Evolutionary conservation across 2,113 vertebrate species (phyloP), one percentile per base, ranked within the genome.

Genomic region (Hemiprocne comata): DNA sequence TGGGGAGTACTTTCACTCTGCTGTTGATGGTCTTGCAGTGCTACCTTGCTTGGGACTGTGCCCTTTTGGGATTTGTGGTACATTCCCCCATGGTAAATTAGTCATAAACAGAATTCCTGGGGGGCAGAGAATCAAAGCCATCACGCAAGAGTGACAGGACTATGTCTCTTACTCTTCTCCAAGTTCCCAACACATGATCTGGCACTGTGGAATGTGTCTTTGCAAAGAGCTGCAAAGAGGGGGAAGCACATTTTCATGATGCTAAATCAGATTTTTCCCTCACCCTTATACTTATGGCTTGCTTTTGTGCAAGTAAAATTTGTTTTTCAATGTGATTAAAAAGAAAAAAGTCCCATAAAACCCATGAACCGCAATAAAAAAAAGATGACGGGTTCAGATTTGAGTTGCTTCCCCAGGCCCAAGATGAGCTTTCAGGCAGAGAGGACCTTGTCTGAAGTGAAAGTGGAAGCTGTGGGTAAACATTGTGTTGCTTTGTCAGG

Each of bases 391-490:
- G 5, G 16, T 74, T 72, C 60, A 58, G 75, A 69, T 7, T 11
- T 4, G 38, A 84, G 46, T n/a, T 83, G 36, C 60, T 92, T 83
- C 44, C 61, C 29, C 58, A 44, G 73, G 26, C n/a, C n/a, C 0
- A 0, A 46, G 42, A 25, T 29, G 26, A 76, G 33, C 28, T 38
- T 81, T 64, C 62, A 65, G 55, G 66, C 55, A 48, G 72, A 89
- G 38, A 36, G 29, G 40, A 34, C 24, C 11, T 40, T 11, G 51
- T 17, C 58, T 94, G 64, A 78, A 84, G 76, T 14, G 53, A 46
- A 94, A 90, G 53, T 34, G 38, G 80, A 92, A 94, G 48, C 34
- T 71, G 42, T 21, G 24, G 53, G 57, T 10, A 74, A 94, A 84
- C 40, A 46, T 53, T 80, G 55, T 38, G 5, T 55, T 31, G 7